Percentiles rank a stretch among this genome's conserved stretches.
Conservation (phyloP, 64 coral and sea anemone genomes). For the Acropora yongei region DNA sequence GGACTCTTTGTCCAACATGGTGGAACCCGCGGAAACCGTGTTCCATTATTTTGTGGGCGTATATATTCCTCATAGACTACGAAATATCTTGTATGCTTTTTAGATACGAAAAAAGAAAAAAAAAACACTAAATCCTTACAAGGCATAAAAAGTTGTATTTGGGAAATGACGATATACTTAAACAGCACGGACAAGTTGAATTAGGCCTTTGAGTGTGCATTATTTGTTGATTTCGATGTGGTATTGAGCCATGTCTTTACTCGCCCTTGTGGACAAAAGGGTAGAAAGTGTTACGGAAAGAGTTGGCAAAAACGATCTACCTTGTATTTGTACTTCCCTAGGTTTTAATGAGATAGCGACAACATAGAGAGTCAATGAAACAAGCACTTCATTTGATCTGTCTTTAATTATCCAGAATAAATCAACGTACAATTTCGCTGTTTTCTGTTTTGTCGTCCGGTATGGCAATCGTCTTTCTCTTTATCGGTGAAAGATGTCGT, state of each 20-base stretch:
- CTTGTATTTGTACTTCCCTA: too few relatives aligned
- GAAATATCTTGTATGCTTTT: constrained; percentile 24
- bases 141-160: too few relatives aligned
- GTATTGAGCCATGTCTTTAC: not conserved
- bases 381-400: not conserved
- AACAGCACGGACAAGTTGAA: too few relatives aligned
- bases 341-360: not conserved
- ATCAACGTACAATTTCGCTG: not conserved
- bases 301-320: too few relatives aligned
- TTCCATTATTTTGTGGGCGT: constrained; percentile 45
- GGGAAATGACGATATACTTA: too few relatives aligned
- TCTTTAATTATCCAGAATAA: not conserved
- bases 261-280: not conserved
- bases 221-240: too few relatives aligned
- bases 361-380: not conserved
- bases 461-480: not conserved
- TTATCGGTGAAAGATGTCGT: not conserved
- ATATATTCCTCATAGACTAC: constrained; percentile 22
- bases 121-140: not conserved
- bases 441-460: not conserved
- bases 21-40: constrained; percentile 14
- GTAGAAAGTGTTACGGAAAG: not conserved
- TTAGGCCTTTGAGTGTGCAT: too few relatives aligned
- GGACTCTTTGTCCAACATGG: constrained; percentile 33
- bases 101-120: not conserved